These are phyloP conservation scores for Marcusenius ussheri DNA, from an alignment of 2,113 vertebrate species.

Conservation along the genomic window DNA sequence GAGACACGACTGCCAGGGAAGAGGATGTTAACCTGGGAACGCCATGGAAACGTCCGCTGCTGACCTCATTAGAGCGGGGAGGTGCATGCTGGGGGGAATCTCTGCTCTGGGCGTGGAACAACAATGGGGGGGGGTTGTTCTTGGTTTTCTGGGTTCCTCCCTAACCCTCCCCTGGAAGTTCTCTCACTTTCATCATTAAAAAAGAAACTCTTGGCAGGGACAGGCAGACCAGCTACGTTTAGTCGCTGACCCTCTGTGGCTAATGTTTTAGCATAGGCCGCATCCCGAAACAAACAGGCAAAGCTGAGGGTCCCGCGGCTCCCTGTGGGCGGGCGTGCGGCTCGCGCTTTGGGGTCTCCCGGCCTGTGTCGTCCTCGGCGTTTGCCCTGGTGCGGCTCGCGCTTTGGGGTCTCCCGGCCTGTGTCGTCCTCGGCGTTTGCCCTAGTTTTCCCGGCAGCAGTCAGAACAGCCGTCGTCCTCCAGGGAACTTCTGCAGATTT, in stretches of 20 bases:
- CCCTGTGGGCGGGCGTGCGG: not conserved
- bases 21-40: not conserved
- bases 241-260: not conserved
- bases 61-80: slow-evolving; percentile 1
- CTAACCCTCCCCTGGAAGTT: not conserved
- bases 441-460: not conserved
- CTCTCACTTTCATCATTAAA: not conserved
- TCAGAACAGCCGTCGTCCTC: not conserved
- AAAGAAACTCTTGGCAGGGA: not conserved
- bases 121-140: not conserved
- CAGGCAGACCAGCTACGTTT: not conserved
- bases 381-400: not conserved
- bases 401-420: not conserved
- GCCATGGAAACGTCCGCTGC: not conserved
- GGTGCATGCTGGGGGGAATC: not conserved
- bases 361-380: not conserved
- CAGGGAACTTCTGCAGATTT: not conserved
- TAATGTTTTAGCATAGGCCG: not conserved
- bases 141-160: not conserved
- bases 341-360: not conserved
- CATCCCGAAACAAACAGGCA: not conserved
- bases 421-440: not conserved
- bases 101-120: not conserved
- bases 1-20: not conserved
- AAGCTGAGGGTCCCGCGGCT: not conserved